Conservation (phyloP, 2,113 vertebrate species). For the Benitochromis conjunctus region DNA sequence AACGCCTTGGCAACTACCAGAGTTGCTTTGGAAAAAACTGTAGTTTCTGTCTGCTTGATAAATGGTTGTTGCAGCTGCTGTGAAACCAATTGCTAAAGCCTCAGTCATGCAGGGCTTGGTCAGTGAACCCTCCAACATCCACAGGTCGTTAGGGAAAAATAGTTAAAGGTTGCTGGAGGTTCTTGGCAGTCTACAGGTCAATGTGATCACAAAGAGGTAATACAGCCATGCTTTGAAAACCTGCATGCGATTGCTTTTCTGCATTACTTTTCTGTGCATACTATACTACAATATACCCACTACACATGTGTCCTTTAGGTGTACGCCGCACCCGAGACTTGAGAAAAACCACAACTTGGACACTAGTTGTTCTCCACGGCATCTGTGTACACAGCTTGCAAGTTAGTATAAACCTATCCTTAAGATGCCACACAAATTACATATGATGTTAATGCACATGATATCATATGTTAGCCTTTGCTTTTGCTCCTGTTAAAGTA, state of each 20-base stretch:
- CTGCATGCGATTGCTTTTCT: neutral
- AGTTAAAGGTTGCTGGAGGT: no score
- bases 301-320: neutral
- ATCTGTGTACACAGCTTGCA: neutral
- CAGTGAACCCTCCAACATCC: neutral
- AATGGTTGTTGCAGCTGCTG: neutral
- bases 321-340: neutral
- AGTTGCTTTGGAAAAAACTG: neutral
- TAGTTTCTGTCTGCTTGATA: neutral
- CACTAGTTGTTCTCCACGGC: neutral
- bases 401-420: neutral
- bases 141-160: neutral
- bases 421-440: neutral
- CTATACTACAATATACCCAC: neutral
- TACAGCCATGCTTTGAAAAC: neutral
- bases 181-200: neutral
- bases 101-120: neutral
- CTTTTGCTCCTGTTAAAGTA: neutral
- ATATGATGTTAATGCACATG: neutral
- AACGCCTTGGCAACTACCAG: neutral
- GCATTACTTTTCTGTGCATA: neutral
- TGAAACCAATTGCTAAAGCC: neutral
- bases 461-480: neutral
- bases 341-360: neutral
- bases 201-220: neutral